phyloP scores from a whole-genome alignment of 1,140 invertebrate genomes.

The Polypedilum pembai region DNA sequence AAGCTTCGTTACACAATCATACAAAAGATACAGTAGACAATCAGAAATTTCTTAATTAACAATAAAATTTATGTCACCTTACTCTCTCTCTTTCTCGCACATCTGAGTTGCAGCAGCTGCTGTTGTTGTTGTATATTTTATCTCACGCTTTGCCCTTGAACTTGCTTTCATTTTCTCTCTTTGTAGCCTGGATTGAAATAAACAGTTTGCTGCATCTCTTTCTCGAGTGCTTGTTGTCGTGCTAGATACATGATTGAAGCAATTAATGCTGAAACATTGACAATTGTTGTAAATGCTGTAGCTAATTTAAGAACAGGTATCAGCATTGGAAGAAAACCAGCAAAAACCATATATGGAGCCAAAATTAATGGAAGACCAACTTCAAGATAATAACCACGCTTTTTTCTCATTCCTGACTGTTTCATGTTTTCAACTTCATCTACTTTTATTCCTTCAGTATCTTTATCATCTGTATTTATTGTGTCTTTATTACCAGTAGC shows the following conservation, averaged over 20 bases:
- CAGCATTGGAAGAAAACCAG: constrained; percentile 11
- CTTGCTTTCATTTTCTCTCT: constrained; percentile 20
- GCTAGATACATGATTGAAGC: constrained; percentile 7
- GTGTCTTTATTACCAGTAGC: not conserved
- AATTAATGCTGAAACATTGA: not conserved
- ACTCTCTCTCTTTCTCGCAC: no score
- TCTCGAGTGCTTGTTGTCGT: not conserved
- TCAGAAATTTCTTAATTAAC: no score
- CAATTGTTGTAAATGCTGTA: constrained; percentile 21
- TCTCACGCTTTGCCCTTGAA: not conserved
- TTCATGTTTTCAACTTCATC: constrained; percentile 5
- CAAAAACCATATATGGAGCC: not conserved
- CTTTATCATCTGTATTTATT: not conserved
- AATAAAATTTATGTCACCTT: no score
- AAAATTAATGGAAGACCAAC: not conserved
- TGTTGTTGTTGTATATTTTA: no score
- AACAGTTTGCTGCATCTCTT: constrained; percentile 6
- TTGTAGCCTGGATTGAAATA: constrained; percentile 24
- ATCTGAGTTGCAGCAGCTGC: no score
- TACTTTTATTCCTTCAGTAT: not conserved
- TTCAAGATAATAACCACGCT: not conserved
- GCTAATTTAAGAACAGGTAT: constrained; percentile 1
- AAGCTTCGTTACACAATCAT: no score
- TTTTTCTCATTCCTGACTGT: not conserved
- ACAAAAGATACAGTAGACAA: no score